Evolutionary conservation across 2,888 invertebrate species (phyloP).

Genomic region (Eretmocerus hayati): DNA sequence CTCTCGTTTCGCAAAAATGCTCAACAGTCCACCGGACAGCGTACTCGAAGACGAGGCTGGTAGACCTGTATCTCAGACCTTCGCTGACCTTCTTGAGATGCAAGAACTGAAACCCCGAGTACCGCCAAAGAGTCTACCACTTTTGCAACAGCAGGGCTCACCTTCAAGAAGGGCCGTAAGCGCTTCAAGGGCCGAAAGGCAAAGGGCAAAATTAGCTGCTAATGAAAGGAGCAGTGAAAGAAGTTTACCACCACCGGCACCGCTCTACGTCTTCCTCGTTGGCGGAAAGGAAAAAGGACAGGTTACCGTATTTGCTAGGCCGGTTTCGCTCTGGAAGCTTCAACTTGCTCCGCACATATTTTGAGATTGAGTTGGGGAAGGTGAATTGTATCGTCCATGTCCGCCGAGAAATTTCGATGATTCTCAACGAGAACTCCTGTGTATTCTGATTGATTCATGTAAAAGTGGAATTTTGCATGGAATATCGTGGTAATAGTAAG

Average conservation of each 20-base stretch:
- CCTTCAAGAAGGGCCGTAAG: conserved; percentile 52
- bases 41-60: conserved; percentile 52
- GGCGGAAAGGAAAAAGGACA: conserved; percentile 77
- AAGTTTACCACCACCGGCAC: conserved; percentile 48
- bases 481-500: too few relatives aligned
- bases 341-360: conserved; percentile 51
- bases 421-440: background rate
- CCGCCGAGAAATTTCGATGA: background rate
- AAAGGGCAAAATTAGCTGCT: conserved; percentile 40
- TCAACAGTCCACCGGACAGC: conserved; percentile 60
- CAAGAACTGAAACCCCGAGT: conserved; percentile 40
- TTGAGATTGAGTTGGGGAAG: conserved; percentile 27
- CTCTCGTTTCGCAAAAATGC: conserved; percentile 46
- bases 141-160: too few relatives aligned
- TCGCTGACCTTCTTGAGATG: conserved; percentile 41
- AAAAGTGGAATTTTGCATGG: background rate
- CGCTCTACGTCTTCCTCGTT: conserved; percentile 61
- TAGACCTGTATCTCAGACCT: conserved; percentile 40
- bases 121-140: conserved; percentile 49
- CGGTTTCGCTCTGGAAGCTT: conserved; percentile 73
- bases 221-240: conserved; percentile 30
- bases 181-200: conserved; percentile 52
- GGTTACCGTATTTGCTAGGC: conserved; percentile 67
- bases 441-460: too few relatives aligned
- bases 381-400: too few relatives aligned